Evolutionary conservation across 2,888 invertebrate genomes (phyloP).

Genomic region (Trypoxylon attenuatum): DNA sequence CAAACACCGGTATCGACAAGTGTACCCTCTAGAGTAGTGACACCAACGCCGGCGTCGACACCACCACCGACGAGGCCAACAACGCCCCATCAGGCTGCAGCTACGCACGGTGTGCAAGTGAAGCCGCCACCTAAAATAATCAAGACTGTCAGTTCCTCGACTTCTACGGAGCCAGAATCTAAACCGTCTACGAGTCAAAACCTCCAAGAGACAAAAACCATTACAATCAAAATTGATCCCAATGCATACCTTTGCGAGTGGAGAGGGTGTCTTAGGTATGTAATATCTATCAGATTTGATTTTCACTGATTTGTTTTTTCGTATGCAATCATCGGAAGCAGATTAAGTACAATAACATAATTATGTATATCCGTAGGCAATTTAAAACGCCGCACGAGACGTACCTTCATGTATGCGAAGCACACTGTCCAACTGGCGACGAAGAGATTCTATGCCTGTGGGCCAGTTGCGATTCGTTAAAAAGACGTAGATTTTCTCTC

Average conservation of each 20-base stretch:
- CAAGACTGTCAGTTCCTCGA: constrained; percentile 64
- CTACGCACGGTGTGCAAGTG: constrained; percentile 68
- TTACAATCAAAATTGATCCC: constrained; percentile 72
- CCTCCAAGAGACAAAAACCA: constrained; percentile 64
- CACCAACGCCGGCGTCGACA: constrained; percentile 70
- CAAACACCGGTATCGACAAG: constrained; percentile 64
- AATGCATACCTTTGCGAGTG: constrained; percentile 87
- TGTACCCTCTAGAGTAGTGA: constrained; percentile 68
- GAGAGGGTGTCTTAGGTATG: constrained; percentile 86
- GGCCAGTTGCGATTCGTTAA: constrained; percentile 93
- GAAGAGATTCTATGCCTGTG: constrained; percentile 92
- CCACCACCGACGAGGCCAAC: constrained; percentile 76
- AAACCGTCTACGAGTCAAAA: constrained; percentile 56
- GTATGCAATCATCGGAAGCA: neutral
- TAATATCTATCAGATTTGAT: neutral
- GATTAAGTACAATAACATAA: neutral
- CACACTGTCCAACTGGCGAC: constrained; percentile 85
- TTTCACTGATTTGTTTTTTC: neutral
- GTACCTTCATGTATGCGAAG: constrained; percentile 89
- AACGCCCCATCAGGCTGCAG: constrained; percentile 73
- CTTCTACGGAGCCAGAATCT: constrained; percentile 63
- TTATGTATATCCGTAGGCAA: constrained; percentile 75
- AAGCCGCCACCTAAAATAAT: constrained; percentile 54
- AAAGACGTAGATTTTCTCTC: constrained; percentile 92
- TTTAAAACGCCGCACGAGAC: constrained; percentile 87